Conservation (phyloP, 2,797 vertebrate species). For the Pseudocheirus occidentalis region DNA sequence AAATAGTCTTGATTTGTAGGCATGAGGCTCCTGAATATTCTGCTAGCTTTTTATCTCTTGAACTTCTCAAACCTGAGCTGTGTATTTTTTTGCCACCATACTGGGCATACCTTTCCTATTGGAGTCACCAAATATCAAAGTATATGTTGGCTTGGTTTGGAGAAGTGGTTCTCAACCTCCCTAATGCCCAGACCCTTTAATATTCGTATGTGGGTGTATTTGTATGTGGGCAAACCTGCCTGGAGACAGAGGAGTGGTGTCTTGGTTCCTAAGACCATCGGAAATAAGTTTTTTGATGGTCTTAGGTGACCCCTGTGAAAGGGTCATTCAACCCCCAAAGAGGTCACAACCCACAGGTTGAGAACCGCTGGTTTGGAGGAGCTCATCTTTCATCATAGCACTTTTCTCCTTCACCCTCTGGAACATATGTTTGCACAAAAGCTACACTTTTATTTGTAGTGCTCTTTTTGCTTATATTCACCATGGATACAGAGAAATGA, state of each 20-base stretch:
- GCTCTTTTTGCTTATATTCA: neutral
- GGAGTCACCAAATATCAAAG: neutral
- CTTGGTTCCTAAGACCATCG: too few relatives aligned
- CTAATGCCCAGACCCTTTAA: too few relatives aligned
- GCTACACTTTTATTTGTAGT: neutral
- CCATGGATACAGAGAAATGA: neutral
- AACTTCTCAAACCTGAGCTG: neutral
- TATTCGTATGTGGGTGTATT: too few relatives aligned
- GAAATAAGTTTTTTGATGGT: too few relatives aligned
- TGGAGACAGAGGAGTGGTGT: too few relatives aligned
- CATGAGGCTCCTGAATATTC: neutral
- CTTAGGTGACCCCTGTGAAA: too few relatives aligned
- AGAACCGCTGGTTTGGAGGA: neutral
- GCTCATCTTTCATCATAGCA: neutral
- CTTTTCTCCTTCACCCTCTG: neutral
- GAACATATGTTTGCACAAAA: neutral
- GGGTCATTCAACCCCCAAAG: too few relatives aligned
- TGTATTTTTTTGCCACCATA: neutral
- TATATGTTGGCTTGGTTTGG: neutral
- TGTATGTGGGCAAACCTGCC: too few relatives aligned
- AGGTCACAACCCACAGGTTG: too few relatives aligned
- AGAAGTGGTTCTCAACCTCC: too few relatives aligned
- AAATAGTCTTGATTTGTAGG: neutral
- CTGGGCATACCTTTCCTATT: neutral
- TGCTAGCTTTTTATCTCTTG: neutral